A percentile compares a stretch with the other conserved stretches of the same genome.
phyloP scores from a whole-genome alignment of 2,888 invertebrate genomes.

The Incurvaria masculella region DNA sequence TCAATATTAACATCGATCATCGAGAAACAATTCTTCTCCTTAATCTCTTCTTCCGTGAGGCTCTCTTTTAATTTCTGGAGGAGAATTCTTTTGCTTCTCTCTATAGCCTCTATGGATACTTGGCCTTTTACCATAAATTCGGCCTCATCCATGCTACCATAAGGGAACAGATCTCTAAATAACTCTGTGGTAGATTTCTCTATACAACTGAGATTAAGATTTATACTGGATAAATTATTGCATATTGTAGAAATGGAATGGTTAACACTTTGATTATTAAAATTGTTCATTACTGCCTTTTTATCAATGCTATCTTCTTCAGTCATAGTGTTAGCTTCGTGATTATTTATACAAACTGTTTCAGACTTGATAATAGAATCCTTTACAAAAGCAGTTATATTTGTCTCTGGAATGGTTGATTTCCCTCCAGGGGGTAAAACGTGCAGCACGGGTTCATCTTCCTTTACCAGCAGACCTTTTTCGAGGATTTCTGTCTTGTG shows the following conservation, averaged over 20 bases:
- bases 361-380: too few relatives aligned
- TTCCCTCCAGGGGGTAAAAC: slow-evolving; percentile 25
- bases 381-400: too few relatives aligned
- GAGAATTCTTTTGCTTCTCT: slow-evolving; percentile 35
- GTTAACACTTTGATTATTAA: too few relatives aligned
- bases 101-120: slow-evolving; percentile 35
- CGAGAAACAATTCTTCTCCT: slow-evolving; percentile 41
- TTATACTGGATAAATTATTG: too few relatives aligned
- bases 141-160: slow-evolving; percentile 21
- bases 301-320: too few relatives aligned
- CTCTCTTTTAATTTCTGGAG: slow-evolving; percentile 26
- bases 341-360: too few relatives aligned
- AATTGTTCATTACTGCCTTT: too few relatives aligned
- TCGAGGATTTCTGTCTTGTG: slow-evolving; percentile 32
- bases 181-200: background rate
- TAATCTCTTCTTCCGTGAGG: slow-evolving; percentile 25
- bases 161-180: slow-evolving; percentile 31
- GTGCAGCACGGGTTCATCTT: slow-evolving; percentile 24
- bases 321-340: too few relatives aligned
- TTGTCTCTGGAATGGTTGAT: too few relatives aligned
- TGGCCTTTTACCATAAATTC: slow-evolving; percentile 23
- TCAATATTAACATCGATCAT: slow-evolving; percentile 47
- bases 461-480: slow-evolving; percentile 27
- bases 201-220: too few relatives aligned
- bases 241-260: too few relatives aligned